Percentiles rank a stretch among this genome's conserved stretches.
These are phyloP conservation scores for Azorinus chamasolen DNA, from an alignment of 2,888 invertebrate species.

Conservation along the genomic window DNA sequence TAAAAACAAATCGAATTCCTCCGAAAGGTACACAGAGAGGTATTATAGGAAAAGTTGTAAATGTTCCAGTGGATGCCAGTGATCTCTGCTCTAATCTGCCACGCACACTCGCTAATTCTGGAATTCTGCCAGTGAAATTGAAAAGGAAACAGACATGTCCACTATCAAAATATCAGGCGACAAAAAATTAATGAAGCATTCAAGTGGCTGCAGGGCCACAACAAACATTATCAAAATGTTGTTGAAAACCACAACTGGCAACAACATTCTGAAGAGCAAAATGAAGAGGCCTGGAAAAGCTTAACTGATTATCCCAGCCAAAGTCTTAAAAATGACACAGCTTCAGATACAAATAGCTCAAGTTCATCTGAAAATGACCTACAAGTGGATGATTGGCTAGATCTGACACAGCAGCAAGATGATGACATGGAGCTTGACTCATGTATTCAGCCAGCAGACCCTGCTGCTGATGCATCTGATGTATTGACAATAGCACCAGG, in stretches of 20 bases:
- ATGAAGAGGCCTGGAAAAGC: conserved; percentile 25
- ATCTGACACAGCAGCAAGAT: no score
- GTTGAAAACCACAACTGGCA: conserved; percentile 11
- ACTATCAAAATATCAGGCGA: conserved; percentile 33
- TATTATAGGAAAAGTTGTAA: conserved; percentile 30
- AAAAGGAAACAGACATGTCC: conserved; percentile 37
- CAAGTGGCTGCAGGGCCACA: conserved; percentile 17
- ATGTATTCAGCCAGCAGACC: conserved; percentile 50
- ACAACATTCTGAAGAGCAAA: conserved; percentile 9
- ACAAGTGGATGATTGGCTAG: no score
- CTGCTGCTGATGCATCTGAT: conserved; percentile 36
- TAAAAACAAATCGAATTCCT: conserved; percentile 31
- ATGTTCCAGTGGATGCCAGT: conserved; percentile 32
- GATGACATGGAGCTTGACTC: no score
- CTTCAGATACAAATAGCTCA: no score
- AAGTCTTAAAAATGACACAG: no score
- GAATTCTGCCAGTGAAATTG: conserved; percentile 41
- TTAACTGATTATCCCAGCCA: conserved; percentile 4
- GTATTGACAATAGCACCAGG: conserved; percentile 35
- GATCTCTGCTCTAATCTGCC: conserved; percentile 21
- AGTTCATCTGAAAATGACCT: no score
- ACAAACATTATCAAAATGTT: conserved; percentile 27
- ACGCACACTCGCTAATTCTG: conserved; percentile 20
- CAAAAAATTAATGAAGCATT: conserved; percentile 27
- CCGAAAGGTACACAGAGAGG: conserved; percentile 40